A percentile compares a stretch with the other conserved stretches of the same genome.
These are phyloP conservation scores for Dufourea novaeangliae DNA, from an alignment of 1,140 invertebrate species.

Conservation along the genomic window DNA sequence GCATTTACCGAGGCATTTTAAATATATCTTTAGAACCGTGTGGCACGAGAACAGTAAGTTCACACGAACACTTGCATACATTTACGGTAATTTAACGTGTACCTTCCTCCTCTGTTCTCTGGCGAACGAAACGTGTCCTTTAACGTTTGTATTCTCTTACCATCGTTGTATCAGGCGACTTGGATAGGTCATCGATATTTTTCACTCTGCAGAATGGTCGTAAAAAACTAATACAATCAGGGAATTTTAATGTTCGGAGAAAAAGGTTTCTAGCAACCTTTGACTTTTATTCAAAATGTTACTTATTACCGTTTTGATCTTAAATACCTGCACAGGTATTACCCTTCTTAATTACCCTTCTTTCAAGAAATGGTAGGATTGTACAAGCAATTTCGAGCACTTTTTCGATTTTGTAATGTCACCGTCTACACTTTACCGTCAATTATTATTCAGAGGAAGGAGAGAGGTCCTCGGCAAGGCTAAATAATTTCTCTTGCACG, in stretches of 20 bases:
- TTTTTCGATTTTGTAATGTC: slow-evolving; percentile 8
- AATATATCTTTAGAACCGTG: slow-evolving; percentile 33
- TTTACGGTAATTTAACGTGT: neutral
- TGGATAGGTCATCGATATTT: neutral
- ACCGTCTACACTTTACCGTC: neutral
- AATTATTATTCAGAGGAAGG: neutral
- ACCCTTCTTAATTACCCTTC: neutral
- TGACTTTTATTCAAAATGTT: too few species aligned
- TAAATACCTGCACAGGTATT: too few species aligned
- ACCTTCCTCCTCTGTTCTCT: neutral
- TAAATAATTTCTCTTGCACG: neutral
- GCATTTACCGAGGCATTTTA: slow-evolving; percentile 47
- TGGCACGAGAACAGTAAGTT: slow-evolving; percentile 39
- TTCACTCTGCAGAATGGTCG: neutral
- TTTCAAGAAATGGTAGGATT: too few species aligned
- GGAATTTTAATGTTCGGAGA: neutral
- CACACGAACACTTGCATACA: slow-evolving; percentile 30
- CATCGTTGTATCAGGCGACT: neutral
- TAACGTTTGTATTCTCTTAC: too few species aligned
- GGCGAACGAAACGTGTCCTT: neutral
- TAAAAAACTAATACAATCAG: neutral
- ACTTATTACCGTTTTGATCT: too few species aligned
- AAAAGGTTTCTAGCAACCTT: too few species aligned
- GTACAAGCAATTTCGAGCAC: neutral
- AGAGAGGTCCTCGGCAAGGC: neutral